Evolutionary conservation across 2,113 vertebrate genomes (phyloP), one percentile per base, ranked within the genome.

Genomic region (Parus major): DNA sequence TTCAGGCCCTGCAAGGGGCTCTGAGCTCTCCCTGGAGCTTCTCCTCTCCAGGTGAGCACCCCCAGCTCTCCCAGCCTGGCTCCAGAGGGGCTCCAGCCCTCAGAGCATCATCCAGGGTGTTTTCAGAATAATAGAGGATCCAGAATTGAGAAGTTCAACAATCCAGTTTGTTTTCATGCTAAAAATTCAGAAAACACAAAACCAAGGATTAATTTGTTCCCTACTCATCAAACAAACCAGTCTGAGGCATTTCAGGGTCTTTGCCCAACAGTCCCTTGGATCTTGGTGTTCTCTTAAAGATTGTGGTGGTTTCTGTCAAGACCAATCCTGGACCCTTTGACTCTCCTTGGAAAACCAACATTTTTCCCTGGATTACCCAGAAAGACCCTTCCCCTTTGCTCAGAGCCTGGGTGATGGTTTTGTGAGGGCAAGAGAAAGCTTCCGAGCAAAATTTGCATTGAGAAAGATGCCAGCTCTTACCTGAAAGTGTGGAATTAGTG

Each of bases 1-100:
- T 50, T 29, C 0, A 2, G 56, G 49, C 56, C 0, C 41, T 87
- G 65, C 0, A 1, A 63, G 16, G 47, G 20, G 20, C 56, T 70
- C 65, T 47, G 8, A 87, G 56, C 20, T 63, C 41, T 70, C 28
- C 28, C 20, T 63, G 73, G 66, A 63, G 2, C 39, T 72, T 29
- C 28, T 6, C 22, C 1, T 63, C 22, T 47, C 28, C 69, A 73
- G 23, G 41, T 18, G 49, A 56, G 0, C 16, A 0, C 4, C 3
- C 57, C 56, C 84, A 86, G 33, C 55, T 55, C 41, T 35, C 29
- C 42, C 76, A 81, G 60, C 36, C 60, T 39, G 33, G 0, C 1
- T 52, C 52, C 52, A 66, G 9, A 28, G 44, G 4, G 14, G 39
- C 69, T 66, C 68, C 52, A 60, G 39, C 33, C 53, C 78, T 75